Evolutionary conservation across 2,113 vertebrate species (phyloP).

Genomic region (Misgurnus mizolepis): DNA sequence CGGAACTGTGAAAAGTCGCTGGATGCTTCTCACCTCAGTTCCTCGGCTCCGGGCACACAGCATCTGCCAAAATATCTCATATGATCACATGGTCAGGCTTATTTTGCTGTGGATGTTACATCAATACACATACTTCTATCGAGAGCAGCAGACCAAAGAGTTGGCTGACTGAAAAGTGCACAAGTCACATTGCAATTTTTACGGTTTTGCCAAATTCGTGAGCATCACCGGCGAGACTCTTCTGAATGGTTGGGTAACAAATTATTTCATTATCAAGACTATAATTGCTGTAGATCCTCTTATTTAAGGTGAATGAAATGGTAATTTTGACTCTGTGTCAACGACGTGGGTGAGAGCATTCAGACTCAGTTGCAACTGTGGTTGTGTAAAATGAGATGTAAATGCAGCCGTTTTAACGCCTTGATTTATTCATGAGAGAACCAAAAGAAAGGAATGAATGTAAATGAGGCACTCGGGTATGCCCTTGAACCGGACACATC

Average conservation of each 20-base stretch:
- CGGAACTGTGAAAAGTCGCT: conserved; percentile 79
- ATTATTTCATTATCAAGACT: neutral
- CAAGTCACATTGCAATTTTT: conserved; percentile 2
- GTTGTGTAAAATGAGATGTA: conserved; percentile 72
- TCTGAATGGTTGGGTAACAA: neutral
- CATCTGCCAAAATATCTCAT: conserved; percentile 53
- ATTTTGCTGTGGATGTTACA: conserved; percentile 49
- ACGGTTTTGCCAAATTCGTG: conserved; percentile 9
- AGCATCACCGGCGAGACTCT: neutral
- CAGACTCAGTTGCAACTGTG: conserved; percentile 41
- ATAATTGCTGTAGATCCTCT: neutral
- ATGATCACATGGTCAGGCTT: conserved; percentile 50
- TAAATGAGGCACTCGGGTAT: conserved; percentile 62
- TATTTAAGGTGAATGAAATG: conserved; percentile 25
- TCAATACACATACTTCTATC: conserved; percentile 54
- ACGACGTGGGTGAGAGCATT: conserved; percentile 50
- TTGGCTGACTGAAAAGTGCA: conserved; percentile 45
- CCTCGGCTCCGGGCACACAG: conserved; percentile 26
- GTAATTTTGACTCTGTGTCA: conserved; percentile 33
- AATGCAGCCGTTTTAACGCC: conserved; percentile 64
- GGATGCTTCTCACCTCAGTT: conserved; percentile 67
- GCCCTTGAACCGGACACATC: conserved; percentile 65
- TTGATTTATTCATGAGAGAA: conserved; percentile 71
- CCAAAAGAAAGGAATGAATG: conserved; percentile 65
- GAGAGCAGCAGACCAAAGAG: conserved; percentile 38